Evolutionary conservation across 2,113 vertebrate species (phyloP), one percentile per base, ranked within the genome.

Genomic region (Orycteropus afer): DNA sequence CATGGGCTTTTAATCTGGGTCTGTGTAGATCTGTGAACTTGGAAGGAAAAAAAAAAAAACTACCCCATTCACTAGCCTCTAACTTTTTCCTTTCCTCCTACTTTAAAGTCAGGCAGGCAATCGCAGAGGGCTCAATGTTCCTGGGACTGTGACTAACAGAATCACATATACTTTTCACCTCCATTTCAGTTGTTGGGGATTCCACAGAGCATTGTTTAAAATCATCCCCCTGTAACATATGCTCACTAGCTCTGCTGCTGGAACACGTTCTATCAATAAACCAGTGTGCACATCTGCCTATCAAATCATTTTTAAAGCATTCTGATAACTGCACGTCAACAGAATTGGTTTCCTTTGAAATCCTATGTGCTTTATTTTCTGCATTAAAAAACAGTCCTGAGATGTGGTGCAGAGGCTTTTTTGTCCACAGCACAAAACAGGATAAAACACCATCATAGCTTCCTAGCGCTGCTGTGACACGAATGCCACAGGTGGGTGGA

Each of bases 291-390:
- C 18, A 25, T 22, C 53, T 65, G 18, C 57, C 42, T 47, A 78
- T 32, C 47, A 25, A 61, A 49, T 92, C 42, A 53, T 67, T 89
- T n/a, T 6, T 2, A 51, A 51, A 90, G 59, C 57, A 85, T 57
- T 78, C 77, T 67, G 47, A n/a, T 74, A 78, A 89, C 32, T 49
- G 0, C 32, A 96, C 82, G 92, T 93, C 40, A 78, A 29, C 27
- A 77, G 32, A 65, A 65, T 25, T 79, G 14, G 5, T 91, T 86
- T 95, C 73, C 78, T 61, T 81, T 55, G 55, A 79, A 96, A 92
- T 55, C 13, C 7, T 61, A 45, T 37, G 22, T 3, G 22, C 73
- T 89, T 53, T 59, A 80, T 65, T 83, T 76, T 40, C 61, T 11
- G 53, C 49, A 90, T 59, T 92, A 77, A 67, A 89, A 91, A 57